Evolutionary conservation across 1,140 invertebrate species (phyloP).

Genomic region (Harlomillsia oculata): DNA sequence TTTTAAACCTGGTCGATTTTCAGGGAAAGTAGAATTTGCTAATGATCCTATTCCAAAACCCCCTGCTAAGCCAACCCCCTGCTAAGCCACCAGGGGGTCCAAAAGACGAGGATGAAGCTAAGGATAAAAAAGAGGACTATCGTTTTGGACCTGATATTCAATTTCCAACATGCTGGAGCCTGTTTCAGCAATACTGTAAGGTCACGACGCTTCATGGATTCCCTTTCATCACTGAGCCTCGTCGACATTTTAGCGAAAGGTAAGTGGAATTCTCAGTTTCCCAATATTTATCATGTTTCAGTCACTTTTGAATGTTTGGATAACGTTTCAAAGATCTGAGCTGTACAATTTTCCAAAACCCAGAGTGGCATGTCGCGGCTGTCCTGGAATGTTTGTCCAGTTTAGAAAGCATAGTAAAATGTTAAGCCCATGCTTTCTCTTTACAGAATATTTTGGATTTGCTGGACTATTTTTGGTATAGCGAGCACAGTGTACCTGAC

Average conservation of each 20-base stretch:
- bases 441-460: conserved; percentile 32
- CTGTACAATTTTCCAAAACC: not conserved
- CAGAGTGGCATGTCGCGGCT: not conserved
- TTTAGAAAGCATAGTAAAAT: conserved; percentile 6
- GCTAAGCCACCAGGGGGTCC: too few species aligned
- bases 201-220: conserved; percentile 30
- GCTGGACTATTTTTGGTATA: conserved; percentile 34
- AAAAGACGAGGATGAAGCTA: too few species aligned
- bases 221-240: conserved; percentile 32
- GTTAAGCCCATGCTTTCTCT: not conserved
- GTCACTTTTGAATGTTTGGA: not conserved
- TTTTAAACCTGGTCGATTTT: too few species aligned
- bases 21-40: too few species aligned
- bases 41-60: too few species aligned
- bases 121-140: too few species aligned
- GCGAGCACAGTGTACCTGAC: conserved; percentile 32
- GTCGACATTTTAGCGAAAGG: conserved; percentile 29
- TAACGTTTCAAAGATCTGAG: not conserved
- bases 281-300: not conserved
- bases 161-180: conserved; percentile 8
- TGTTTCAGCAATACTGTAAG: conserved; percentile 26
- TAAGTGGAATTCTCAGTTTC: conserved; percentile 3
- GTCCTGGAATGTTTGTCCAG: not conserved
- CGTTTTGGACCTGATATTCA: not conserved
- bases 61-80: too few species aligned